These are phyloP conservation scores for Myiozetetes cayanensis DNA, from an alignment of 2,113 vertebrate genomes.

Conservation along the genomic window DNA sequence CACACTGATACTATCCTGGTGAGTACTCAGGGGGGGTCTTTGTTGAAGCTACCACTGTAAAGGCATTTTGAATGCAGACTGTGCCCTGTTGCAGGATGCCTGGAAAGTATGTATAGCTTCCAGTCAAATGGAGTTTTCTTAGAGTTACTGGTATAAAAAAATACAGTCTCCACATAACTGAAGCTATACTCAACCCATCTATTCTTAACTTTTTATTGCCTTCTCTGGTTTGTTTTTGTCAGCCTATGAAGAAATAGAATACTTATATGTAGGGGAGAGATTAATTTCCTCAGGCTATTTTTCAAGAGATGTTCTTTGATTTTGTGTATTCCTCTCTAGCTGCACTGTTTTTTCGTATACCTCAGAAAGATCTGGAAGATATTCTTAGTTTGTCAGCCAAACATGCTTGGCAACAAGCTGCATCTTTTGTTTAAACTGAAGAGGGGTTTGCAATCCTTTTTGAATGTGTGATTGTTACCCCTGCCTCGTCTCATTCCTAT, in stretches of 20 bases:
- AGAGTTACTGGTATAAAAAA: background rate
- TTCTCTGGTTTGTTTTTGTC: background rate
- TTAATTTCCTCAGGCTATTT: conserved; percentile 12
- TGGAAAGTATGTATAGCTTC: background rate
- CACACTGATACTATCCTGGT: background rate
- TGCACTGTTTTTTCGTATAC: background rate
- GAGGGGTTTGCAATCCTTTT: background rate
- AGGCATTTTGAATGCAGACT: background rate
- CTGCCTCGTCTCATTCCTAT: background rate
- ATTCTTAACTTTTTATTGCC: background rate
- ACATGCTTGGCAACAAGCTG: background rate
- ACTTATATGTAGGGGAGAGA: background rate
- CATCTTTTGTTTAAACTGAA: background rate
- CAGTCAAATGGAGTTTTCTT: background rate
- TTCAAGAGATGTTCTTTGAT: background rate
- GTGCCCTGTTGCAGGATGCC: background rate
- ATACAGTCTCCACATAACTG: background rate
- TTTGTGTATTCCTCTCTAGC: background rate
- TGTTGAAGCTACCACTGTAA: background rate
- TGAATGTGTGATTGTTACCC: background rate
- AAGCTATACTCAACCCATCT: background rate
- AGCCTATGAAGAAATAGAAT: background rate
- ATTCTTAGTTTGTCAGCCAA: background rate
- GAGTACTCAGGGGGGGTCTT: background rate
- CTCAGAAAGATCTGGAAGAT: background rate